Conservation (phyloP, 2,888 invertebrate genomes). For the Acrocyrtus sp. region DNA sequence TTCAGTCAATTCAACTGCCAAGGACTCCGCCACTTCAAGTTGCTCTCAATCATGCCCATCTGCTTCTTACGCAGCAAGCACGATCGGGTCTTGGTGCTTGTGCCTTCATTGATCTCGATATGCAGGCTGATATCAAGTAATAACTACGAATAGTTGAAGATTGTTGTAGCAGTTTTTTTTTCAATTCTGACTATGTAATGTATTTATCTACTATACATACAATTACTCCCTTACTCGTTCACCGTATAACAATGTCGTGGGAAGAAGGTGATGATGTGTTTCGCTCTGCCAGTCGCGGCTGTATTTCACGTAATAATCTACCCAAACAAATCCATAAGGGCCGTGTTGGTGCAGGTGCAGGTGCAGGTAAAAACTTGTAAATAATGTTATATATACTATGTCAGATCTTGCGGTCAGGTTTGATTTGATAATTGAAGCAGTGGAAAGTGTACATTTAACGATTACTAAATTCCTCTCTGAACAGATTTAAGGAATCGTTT, state of each 20-base stretch:
- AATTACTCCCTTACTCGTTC: not conserved
- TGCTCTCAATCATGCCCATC: conserved; percentile 89
- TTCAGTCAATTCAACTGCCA: conserved; percentile 91
- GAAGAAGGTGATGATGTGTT: too few relatives aligned
- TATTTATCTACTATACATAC: not conserved
- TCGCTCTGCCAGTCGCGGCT: not conserved
- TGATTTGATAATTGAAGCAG: too few relatives aligned
- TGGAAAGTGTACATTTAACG: too few relatives aligned
- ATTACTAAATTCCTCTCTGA: too few relatives aligned
- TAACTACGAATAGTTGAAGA: conserved; percentile 15
- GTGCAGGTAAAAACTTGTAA: too few relatives aligned
- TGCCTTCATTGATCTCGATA: conserved; percentile 93
- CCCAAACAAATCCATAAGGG: too few relatives aligned
- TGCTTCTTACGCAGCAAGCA: conserved; percentile 89
- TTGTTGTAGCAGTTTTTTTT: not conserved
- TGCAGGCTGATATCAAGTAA: conserved; percentile 67
- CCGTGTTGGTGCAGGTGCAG: too few relatives aligned
- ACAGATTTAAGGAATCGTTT: too few relatives aligned
- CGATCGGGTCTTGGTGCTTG: conserved; percentile 86
- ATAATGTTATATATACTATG: too few relatives aligned
- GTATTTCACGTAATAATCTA: not conserved
- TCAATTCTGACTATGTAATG: conserved; percentile 7
- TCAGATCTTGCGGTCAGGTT: too few relatives aligned
- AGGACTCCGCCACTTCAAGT: conserved; percentile 93
- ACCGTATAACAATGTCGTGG: not conserved